phyloP scores from a whole-genome alignment of 2,797 vertebrate genomes.

The Enteromius anoplus region DNA sequence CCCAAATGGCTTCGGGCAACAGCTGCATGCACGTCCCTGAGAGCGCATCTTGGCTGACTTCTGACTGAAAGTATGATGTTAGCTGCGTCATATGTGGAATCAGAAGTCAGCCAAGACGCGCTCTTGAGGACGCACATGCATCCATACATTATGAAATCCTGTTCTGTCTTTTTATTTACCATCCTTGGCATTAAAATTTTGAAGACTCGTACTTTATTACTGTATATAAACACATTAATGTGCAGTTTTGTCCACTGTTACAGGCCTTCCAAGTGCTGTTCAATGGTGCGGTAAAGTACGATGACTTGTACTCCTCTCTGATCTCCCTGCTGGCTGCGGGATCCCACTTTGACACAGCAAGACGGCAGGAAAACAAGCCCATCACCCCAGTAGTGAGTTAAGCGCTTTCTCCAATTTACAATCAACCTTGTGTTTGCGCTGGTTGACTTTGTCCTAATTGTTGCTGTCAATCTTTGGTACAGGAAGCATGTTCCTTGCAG shows the following conservation, averaged over 20 bases:
- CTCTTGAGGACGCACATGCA: no score
- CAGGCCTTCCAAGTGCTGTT: constrained; percentile 94
- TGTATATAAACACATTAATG: neutral
- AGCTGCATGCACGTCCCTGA: no score
- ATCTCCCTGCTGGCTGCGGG: constrained; percentile 90
- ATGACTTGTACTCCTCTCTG: constrained; percentile 87
- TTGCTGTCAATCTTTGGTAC: constrained; percentile 10
- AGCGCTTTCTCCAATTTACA: neutral
- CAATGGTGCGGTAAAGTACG: constrained; percentile 86
- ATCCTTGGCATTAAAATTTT: neutral
- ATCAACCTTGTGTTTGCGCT: neutral
- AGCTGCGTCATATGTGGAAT: no score
- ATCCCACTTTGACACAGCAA: constrained; percentile 90
- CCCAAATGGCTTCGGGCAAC: no score
- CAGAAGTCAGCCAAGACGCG: no score
- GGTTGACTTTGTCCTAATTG: neutral
- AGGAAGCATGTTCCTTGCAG: constrained; percentile 98
- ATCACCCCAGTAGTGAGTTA: constrained; percentile 88
- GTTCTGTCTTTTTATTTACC: neutral
- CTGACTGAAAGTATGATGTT: no score
- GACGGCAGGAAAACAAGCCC: constrained; percentile 90
- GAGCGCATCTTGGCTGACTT: no score
- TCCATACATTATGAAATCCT: neutral
- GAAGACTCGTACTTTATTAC: neutral
- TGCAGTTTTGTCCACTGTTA: constrained; percentile 7